A percentile compares a stretch with the other conserved stretches of the same genome.
Conservation (phyloP, 2,797 vertebrate genomes). For the Lates japonicus region DNA sequence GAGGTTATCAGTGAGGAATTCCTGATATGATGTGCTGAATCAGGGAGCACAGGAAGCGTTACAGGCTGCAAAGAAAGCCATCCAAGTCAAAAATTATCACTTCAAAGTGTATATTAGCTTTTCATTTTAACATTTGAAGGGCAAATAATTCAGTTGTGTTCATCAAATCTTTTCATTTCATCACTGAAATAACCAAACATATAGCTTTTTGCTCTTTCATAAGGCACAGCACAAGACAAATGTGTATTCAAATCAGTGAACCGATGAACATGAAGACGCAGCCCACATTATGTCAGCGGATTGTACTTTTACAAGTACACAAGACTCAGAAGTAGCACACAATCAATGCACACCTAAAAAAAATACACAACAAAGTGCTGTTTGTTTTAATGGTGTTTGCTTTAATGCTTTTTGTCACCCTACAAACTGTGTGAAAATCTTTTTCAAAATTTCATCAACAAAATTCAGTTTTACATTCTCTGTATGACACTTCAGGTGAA, state of each 20-base stretch:
- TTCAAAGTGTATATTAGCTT: constrained; percentile 39
- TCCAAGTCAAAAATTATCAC: constrained; percentile 14
- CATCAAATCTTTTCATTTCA: background rate
- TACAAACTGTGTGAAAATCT: constrained; percentile 63
- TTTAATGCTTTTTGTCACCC: constrained; percentile 72
- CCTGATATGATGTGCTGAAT: constrained; percentile 57
- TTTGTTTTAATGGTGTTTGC: constrained; percentile 55
- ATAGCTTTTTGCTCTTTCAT: background rate
- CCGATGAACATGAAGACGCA: background rate
- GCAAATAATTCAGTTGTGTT: background rate
- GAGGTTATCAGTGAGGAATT: constrained; percentile 82
- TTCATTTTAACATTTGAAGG: background rate
- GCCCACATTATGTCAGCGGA: background rate
- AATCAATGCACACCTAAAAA: background rate
- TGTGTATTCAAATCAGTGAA: constrained; percentile 22
- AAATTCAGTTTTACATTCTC: constrained; percentile 64
- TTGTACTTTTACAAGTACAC: background rate
- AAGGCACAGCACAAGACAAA: background rate
- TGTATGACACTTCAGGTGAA: constrained; percentile 58
- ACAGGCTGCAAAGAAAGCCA: constrained; percentile 4
- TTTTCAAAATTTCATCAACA: constrained; percentile 61
- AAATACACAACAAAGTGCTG: constrained; percentile 13
- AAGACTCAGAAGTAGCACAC: background rate
- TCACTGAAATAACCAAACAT: background rate
- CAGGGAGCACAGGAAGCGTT: constrained; percentile 29